A percentile compares a stretch with the other conserved stretches of the same genome.
These are phyloP conservation scores for Ophthalmolycus amberensis DNA, from an alignment of 2,113 vertebrate genomes.

Conservation along the genomic window DNA sequence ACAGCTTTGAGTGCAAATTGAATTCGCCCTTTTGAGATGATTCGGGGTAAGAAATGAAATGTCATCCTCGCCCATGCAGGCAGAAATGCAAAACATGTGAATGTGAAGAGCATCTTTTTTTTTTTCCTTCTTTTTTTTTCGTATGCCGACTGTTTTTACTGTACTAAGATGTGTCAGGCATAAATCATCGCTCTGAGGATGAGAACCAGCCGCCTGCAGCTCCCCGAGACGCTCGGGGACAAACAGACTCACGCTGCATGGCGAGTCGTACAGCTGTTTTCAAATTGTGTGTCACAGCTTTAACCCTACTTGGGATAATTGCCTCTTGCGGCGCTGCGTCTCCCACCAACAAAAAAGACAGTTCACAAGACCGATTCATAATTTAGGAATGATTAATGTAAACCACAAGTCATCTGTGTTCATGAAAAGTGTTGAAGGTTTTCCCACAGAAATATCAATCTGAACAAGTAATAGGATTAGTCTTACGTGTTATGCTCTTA, in stretches of 20 bases:
- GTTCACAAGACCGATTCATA: slow-evolving; percentile 35
- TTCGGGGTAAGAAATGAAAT: slow-evolving; percentile 81
- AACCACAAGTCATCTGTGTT: slow-evolving; percentile 23
- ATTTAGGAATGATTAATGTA: slow-evolving; percentile 26
- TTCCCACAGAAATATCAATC: background rate
- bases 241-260: slow-evolving; percentile 46
- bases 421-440: background rate
- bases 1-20: slow-evolving; percentile 80
- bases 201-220: slow-evolving; percentile 64
- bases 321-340: slow-evolving; percentile 31
- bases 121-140: slow-evolving; percentile 39
- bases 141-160: slow-evolving; percentile 68
- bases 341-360: slow-evolving; percentile 27
- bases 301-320: slow-evolving; percentile 53
- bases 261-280: slow-evolving; percentile 57
- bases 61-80: slow-evolving; percentile 76
- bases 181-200: slow-evolving; percentile 76
- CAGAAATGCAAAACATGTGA: slow-evolving; percentile 85
- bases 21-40: slow-evolving; percentile 81
- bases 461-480: background rate
- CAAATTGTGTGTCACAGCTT: slow-evolving; percentile 51
- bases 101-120: slow-evolving; percentile 68
- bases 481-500: background rate
- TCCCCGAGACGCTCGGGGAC: slow-evolving; percentile 16
- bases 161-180: slow-evolving; percentile 72